Base-by-base conservation (phyloP, 1,140 invertebrate species). In the Teleopsis dalmanni region DNA sequence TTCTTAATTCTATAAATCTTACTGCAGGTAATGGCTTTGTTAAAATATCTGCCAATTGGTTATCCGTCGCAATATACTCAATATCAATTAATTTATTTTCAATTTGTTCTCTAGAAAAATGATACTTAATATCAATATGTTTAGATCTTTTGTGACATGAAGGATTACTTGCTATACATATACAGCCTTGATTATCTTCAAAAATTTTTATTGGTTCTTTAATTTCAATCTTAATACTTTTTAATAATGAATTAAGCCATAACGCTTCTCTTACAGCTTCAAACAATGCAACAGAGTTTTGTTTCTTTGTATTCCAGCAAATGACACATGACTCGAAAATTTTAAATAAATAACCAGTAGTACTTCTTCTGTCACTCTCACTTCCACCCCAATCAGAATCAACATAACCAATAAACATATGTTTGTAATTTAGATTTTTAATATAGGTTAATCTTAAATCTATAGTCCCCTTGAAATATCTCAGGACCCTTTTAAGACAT, bases 381-480 rank as follows among this genome's bases (percentile, higher is more conserved):
- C 13, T 31, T 8, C 27, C 27, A 8, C 27, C 27, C 13, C 53
- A 55, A 36, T 57, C 56, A 35, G 56, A 44, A 44, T 55, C 53
- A 10, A 31, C 27, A 31, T 31, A 31, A 31, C 27, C 27, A 31
- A 31, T 13, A 8, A 31, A 31, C 13, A 31, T 31, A 31, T 31
- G 7, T 31, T 31, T 55, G 10, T 25, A 41, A 19, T 57, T 56
- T 31, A 56, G 33, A 50, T 44, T 37, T 33, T 37, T 52, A 36
- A 16, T 41, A 40, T 61, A 62, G 19, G 26, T 52, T 46, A 68
- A 51, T 50, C 64, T 65, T 34, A 71, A 48, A 50, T 64, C 33
- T 45, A 59, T 31, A 21, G 59, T 57, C 14, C 63, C 62, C 54
- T 62, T 62, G n/a, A 62, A 33, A 50, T 65, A 61, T 47, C 57